Evolutionary conservation across 2,113 vertebrate genomes (phyloP).

Genomic region (Pterophyllum scalare): DNA sequence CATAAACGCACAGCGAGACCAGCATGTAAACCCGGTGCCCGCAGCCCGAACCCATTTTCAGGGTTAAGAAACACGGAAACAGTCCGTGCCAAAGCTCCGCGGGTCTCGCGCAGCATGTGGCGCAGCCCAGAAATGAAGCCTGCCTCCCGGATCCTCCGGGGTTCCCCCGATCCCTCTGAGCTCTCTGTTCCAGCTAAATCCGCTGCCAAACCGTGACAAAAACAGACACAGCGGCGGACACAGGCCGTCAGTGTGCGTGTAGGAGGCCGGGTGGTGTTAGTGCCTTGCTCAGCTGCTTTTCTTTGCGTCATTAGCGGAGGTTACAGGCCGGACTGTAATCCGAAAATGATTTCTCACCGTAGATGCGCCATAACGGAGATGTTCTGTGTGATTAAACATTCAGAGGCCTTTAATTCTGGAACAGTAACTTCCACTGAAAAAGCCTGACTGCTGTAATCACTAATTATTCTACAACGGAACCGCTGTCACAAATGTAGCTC

Average conservation of each 20-base stretch:
- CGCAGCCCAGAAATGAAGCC: conserved; percentile 27
- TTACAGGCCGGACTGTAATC: fast-evolving
- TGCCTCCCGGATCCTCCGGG: not conserved
- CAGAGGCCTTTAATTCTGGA: not conserved
- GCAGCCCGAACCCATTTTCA: not conserved
- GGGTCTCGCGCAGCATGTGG: conserved; percentile 25
- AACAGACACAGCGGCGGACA: not conserved
- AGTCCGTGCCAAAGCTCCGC: not conserved
- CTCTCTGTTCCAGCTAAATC: not conserved
- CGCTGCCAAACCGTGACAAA: not conserved
- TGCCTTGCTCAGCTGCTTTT: not conserved
- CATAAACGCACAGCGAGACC: not conserved
- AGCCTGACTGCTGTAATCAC: not conserved
- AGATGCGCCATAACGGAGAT: too few species aligned
- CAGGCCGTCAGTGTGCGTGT: not conserved
- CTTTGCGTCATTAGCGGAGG: not conserved
- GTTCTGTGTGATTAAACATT: too few species aligned
- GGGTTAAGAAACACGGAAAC: not conserved
- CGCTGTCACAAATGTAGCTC: too few species aligned
- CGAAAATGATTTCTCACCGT: not conserved
- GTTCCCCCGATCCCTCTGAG: not conserved
- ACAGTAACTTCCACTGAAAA: not conserved
- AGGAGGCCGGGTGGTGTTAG: fast-evolving
- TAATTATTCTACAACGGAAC: too few species aligned
- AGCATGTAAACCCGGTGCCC: fast-evolving